A percentile compares a stretch with the other conserved stretches of the same genome.
Evolutionary conservation across 2,797 vertebrate genomes (phyloP).

Genomic region (Enteromius trimaculatus): DNA sequence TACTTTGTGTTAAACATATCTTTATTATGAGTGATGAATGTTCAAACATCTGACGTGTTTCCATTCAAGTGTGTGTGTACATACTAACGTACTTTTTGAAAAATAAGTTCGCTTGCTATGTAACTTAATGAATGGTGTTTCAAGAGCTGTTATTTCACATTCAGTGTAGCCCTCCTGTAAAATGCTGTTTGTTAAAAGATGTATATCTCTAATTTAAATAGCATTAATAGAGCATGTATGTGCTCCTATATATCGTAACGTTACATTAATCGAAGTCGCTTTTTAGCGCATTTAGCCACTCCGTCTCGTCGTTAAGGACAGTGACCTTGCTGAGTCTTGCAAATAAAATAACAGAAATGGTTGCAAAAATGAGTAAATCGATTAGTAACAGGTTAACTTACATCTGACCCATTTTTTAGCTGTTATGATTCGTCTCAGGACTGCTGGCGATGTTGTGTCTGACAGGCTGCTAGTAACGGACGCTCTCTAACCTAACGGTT

Average conservation of each 20-base stretch:
- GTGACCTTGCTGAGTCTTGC: constrained; percentile 35
- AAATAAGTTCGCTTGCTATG: not conserved
- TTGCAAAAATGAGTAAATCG: not conserved
- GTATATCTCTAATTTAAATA: not conserved
- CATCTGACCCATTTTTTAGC: not conserved
- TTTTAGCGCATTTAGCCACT: not conserved
- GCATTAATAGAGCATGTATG: not conserved
- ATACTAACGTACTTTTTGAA: not conserved
- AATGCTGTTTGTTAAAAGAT: not conserved
- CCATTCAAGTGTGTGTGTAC: not conserved
- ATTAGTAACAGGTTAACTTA: constrained; percentile 1
- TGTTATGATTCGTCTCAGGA: not conserved
- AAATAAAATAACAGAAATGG: not conserved
- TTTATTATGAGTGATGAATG: not conserved
- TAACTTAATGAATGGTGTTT: not conserved
- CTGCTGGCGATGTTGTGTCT: not conserved
- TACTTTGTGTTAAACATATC: not conserved
- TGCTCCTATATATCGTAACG: not conserved
- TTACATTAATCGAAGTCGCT: not conserved
- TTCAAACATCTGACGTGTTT: not conserved
- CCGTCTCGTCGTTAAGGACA: not conserved
- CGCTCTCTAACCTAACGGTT: constrained; percentile 2
- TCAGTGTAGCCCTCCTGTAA: not conserved
- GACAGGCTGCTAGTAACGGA: not conserved
- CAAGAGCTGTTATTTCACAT: not conserved